Evolutionary conservation across 2,113 vertebrate genomes (phyloP), one percentile per base, ranked within the genome.

Genomic region (Motacilla alba): DNA sequence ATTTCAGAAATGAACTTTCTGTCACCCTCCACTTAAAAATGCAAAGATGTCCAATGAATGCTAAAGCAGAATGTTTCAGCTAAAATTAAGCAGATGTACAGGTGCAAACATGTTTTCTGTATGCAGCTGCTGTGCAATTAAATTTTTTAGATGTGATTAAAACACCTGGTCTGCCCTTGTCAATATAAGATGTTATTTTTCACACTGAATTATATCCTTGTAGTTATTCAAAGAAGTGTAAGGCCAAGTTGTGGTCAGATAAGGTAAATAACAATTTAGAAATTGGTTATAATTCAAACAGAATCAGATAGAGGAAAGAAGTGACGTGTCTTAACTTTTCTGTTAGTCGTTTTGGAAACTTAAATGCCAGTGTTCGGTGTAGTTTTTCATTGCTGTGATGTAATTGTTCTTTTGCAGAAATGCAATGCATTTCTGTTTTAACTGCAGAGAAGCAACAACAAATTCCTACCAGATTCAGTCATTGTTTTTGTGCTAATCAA

Each of bases 351-450:
- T 76, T 73, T 39, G 22, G 23, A 68, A 76, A 62, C 58, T 59
- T 47, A 58, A n/a, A 46, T 81, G 15, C 14, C 10, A 5, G 3
- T 7, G 17, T 41, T 50, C 33, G 60, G 7, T 56, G 35, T 26
- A 1, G 33, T n/a, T 72, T 86, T 78, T 21, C 5, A 0, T 35
- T 73, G 14, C 60, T 55, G 49, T 75, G 30, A 23, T 60, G 47
- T 75, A 95, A 76, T 60, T 83, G n/a, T 44, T 93, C 53, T 73
- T 89, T 86, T 95, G 84, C 63, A 90, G 41, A 72, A 74, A n/a
- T 39, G 59, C 58, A 88, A 11, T 0, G 5, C 50, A 67, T 72
- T 77, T 78, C 44, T 87, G 41, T 77, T 52, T 28, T 70, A 79
- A 90, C 66, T 95, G 87, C 69, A 79, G 86, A 83, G 82, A 90